These are phyloP conservation scores for Cromileptes altivelis DNA, from an alignment of 2,113 vertebrate species.

Conservation along the genomic window DNA sequence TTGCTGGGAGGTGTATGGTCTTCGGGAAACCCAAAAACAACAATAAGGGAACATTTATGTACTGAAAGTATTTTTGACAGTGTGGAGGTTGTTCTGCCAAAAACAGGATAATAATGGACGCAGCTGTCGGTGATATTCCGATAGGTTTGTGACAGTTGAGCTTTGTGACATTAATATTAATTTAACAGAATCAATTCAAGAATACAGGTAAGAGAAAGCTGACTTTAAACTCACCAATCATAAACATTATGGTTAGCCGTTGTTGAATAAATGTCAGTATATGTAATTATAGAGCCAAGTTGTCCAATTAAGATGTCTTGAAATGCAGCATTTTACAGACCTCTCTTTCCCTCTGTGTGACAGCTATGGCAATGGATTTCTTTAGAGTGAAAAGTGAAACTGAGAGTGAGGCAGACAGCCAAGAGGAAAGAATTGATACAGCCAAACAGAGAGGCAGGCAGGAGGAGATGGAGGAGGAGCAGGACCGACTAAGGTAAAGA, in stretches of 20 bases:
- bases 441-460: neutral
- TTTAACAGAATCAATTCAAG: neutral
- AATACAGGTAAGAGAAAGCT: neutral
- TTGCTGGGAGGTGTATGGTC: no score
- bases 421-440: neutral
- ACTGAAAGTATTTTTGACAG: no score
- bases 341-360: neutral
- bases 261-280: neutral
- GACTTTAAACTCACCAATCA: neutral
- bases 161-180: neutral
- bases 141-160: no score
- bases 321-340: neutral
- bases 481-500: neutral
- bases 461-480: neutral
- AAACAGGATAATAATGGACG: no score
- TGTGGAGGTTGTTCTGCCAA: no score
- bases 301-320: neutral
- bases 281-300: no score
- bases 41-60: no score
- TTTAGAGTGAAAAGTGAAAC: constrained; percentile 14
- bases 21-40: no score
- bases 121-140: no score
- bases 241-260: neutral
- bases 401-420: constrained; percentile 2
- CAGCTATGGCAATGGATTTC: neutral